Conservation (phyloP, 2,888 invertebrate species). For the Cataglyphis albicans region DNA sequence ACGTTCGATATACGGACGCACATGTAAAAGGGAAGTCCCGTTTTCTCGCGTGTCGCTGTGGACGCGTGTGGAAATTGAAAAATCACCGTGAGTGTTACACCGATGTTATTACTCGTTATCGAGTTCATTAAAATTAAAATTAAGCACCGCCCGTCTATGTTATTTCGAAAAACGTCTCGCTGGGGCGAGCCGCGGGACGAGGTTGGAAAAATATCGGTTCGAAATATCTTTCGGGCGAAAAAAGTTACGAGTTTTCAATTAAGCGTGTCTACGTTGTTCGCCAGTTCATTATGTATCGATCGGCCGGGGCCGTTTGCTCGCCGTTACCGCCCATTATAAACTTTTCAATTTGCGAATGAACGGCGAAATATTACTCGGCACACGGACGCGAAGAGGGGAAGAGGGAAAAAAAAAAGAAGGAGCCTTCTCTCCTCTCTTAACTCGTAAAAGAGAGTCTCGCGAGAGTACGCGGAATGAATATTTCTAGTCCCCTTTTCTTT, state of each 20-base stretch:
- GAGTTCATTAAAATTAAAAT: conserved; percentile 55
- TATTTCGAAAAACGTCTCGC: conserved; percentile 37
- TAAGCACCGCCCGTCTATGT: conserved; percentile 17
- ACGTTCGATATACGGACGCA: not conserved
- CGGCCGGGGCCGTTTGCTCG: conserved; percentile 50
- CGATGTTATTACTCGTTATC: conserved; percentile 46
- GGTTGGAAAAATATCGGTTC: conserved; percentile 41
- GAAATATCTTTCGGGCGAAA: conserved; percentile 53
- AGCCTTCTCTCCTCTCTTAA: conserved; percentile 32
- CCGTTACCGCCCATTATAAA: conserved; percentile 53
- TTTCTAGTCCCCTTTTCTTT: conserved; percentile 20
- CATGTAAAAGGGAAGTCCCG: conserved; percentile 7
- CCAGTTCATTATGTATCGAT: conserved; percentile 58
- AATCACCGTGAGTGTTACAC: conserved; percentile 5
- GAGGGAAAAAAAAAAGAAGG: conserved; percentile 30
- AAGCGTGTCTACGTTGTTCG: conserved; percentile 56
- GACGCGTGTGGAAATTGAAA: conserved; percentile 43
- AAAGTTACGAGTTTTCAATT: conserved; percentile 57
- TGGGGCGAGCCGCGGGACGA: not conserved
- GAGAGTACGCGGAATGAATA: conserved; percentile 61
- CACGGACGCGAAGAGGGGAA: conserved; percentile 8
- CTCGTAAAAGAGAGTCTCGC: conserved; percentile 45
- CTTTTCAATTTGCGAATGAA: conserved; percentile 63
- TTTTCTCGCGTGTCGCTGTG: not conserved
- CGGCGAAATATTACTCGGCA: conserved; percentile 45